These are phyloP conservation scores for Planococcus citri DNA, from an alignment of 1,140 invertebrate species.

Conservation along the genomic window DNA sequence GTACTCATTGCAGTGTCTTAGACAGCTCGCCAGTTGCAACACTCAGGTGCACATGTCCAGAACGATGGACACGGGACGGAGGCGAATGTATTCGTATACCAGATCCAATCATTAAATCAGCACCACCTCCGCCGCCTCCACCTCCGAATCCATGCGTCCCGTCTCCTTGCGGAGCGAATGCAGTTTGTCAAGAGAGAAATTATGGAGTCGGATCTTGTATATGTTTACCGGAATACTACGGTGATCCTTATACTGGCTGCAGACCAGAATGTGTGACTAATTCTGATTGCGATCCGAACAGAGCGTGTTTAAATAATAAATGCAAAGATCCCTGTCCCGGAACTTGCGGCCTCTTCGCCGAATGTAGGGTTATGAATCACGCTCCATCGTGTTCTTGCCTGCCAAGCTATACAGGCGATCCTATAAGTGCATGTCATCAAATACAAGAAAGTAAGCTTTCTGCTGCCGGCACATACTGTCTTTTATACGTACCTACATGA, in stretches of 20 bases:
- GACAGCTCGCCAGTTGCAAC: conserved; percentile 69
- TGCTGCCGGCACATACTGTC: neutral
- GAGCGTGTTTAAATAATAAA: conserved; percentile 58
- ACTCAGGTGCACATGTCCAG: conserved; percentile 70
- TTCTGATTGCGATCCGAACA: conserved; percentile 52
- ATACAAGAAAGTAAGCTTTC: conserved; percentile 36
- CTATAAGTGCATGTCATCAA: conserved; percentile 42
- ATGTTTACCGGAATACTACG: conserved; percentile 65
- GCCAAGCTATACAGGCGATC: conserved; percentile 51
- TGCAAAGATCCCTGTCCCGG: conserved; percentile 65
- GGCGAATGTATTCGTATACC: conserved; percentile 67
- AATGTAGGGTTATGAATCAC: conserved; percentile 61
- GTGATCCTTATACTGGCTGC: conserved; percentile 59
- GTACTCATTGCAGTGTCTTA: conserved; percentile 59
- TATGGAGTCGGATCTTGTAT: conserved; percentile 54
- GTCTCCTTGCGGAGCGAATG: conserved; percentile 64
- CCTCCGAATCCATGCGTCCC: conserved; percentile 57
- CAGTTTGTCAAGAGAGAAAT: conserved; percentile 54
- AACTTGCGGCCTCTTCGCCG: conserved; percentile 56
- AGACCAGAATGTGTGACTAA: conserved; percentile 54
- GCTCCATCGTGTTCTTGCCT: conserved; percentile 56
- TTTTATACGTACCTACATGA: too few relatives aligned
- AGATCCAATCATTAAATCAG: neutral
- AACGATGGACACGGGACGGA: conserved; percentile 63
- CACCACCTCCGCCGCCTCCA: conserved; percentile 26